phyloP scores from a whole-genome alignment of 2,797 vertebrate species.

The Peromyscus aztecus region DNA sequence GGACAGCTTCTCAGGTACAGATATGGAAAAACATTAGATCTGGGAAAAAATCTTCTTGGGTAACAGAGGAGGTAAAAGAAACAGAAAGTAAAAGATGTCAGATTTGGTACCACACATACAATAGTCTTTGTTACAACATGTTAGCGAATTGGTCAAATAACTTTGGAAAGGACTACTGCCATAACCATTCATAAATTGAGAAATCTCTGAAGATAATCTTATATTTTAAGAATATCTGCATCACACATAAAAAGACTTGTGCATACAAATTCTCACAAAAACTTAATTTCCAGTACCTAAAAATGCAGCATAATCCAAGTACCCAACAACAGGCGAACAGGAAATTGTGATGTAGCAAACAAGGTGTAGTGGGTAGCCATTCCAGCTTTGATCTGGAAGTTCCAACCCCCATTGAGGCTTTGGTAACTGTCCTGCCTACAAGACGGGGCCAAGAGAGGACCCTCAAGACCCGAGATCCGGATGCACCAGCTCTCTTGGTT shows the following conservation, averaged over 20 bases:
- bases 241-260: background rate
- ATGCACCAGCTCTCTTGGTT: too few species aligned
- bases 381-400: too few species aligned
- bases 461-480: too few species aligned
- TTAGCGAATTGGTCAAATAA: conserved; percentile 76
- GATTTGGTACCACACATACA: background rate
- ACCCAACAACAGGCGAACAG: background rate
- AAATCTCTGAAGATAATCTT: conserved; percentile 73
- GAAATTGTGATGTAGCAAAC: background rate
- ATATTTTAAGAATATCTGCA: conserved; percentile 67
- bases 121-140: conserved; percentile 54
- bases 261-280: background rate
- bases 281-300: background rate
- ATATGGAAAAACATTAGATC: background rate
- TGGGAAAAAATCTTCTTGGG: background rate
- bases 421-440: too few species aligned
- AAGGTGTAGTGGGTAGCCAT: background rate
- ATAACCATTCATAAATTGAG: conserved; percentile 73
- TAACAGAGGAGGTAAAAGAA: too few species aligned
- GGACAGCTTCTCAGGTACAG: background rate
- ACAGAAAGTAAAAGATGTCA: background rate
- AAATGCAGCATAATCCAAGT: conserved; percentile 8
- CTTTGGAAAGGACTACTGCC: conserved; percentile 67
- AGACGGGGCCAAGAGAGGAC: too few species aligned
- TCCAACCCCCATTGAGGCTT: too few species aligned